Evolutionary conservation across 2,113 vertebrate species (phyloP), one percentile per base, ranked within the genome.

Genomic region (Etia nguti): DNA sequence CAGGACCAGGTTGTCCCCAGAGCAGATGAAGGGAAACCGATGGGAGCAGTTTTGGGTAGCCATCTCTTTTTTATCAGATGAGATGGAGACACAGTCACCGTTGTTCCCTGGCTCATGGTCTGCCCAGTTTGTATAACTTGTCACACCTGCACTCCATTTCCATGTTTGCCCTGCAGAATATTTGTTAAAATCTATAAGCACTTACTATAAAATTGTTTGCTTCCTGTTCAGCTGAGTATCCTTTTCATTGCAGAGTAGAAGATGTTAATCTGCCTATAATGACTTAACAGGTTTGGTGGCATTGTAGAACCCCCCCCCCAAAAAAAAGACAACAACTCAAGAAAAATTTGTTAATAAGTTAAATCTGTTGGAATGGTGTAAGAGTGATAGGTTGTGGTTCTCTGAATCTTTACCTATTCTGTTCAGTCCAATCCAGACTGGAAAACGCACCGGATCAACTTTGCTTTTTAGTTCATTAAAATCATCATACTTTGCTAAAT

Each of bases 391-490:
- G 38, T 8, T 55, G 22, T 1, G 15, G 16, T 50, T 8, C 16
- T 50, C 16, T 50, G 8, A 8, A 52, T 57, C 12, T 65, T 86
- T 57, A 93, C 90, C 88, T 1, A 86, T 4, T 85, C 4, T 54
- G 43, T 55, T 20, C 24, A 91, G 81, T 38, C 90, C 90, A 20
- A 6, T 88, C 92, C 92, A 93, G 88, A 90, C 75, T 0, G 81
- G 85, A 36, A 85, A 90, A 55, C 86, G 10, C 18, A 6, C 2
- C 1, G 2, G 0, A 1, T 0, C 1, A 9, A 52, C 8, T 3
- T 20, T 3, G 1, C 3, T 2, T 2, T 16, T 20, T 8, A 20
- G 7, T 31, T 31, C 4, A 31, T 31, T 31, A 29, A 29, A 29
- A 29, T 20, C 1, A 3, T n/a, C 3, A 6, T 10, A 4, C 29